Evolutionary conservation across 2,797 vertebrate species (phyloP).

Genomic region (Malurus leucopterus): DNA sequence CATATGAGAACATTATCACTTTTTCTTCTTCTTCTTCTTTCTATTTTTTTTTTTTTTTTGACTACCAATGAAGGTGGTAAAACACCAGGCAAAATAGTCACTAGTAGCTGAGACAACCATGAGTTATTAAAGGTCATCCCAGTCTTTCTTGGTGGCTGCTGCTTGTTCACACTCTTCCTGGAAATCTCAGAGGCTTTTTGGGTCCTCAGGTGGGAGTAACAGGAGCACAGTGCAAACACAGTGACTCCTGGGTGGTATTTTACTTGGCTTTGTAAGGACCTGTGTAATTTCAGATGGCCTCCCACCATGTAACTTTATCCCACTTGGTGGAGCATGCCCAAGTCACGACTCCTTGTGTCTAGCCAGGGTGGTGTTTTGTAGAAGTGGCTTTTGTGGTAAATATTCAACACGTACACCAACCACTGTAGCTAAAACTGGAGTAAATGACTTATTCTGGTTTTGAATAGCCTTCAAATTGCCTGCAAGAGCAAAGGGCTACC

Average conservation of each 20-base stretch:
- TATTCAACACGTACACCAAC: background rate
- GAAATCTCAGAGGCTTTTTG: background rate
- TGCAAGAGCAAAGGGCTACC: background rate
- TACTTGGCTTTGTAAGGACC: background rate
- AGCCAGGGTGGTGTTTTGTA: background rate
- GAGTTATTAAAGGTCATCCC: background rate
- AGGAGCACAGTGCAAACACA: background rate
- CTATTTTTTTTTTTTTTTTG: background rate
- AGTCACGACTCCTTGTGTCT: background rate
- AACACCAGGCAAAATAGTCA: background rate
- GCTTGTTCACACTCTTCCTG: background rate
- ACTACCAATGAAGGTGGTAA: background rate
- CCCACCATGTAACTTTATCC: background rate
- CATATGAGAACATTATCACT: constrained; percentile 28
- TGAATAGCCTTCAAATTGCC: background rate
- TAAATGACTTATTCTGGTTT: background rate
- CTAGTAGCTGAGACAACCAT: background rate
- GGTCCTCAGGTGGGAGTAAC: background rate
- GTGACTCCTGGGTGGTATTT: background rate
- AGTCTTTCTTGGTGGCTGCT: background rate
- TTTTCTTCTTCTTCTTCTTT: background rate
- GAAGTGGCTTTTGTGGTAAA: background rate
- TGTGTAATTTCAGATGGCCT: accelerated
- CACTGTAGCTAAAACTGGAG: background rate
- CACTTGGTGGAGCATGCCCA: background rate